Conservation (phyloP, 2,113 vertebrate genomes). For the Sylvilagus bachmani region DNA sequence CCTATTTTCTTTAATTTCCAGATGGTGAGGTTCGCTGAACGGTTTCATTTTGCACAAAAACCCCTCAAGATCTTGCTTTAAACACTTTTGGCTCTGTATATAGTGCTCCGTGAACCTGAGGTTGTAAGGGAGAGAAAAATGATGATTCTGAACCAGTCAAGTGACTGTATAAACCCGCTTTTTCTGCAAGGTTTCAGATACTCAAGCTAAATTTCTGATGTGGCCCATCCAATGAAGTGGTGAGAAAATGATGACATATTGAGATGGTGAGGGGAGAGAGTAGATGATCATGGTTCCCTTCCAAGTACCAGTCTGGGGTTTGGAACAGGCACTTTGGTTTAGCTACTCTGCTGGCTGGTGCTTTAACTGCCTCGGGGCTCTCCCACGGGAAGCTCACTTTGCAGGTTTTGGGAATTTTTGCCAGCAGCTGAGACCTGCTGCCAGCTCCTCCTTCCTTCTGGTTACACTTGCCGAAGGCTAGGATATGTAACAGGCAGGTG, state of each 20-base stretch:
- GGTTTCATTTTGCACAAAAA: background rate
- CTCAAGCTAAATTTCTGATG: background rate
- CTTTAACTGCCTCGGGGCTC: background rate
- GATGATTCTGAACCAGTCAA: background rate
- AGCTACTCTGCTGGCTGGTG: background rate
- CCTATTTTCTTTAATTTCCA: background rate
- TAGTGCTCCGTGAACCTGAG: background rate
- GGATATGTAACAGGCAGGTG: background rate
- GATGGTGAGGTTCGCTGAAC: background rate
- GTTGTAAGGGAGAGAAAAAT: background rate
- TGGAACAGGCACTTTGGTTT: background rate
- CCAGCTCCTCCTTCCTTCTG: background rate
- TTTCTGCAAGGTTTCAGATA: background rate
- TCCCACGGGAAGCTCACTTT: background rate
- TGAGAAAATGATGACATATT: background rate
- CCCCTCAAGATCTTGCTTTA: background rate
- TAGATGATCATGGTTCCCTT: background rate
- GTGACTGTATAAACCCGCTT: background rate
- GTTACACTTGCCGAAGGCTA: background rate
- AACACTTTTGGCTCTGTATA: background rate
- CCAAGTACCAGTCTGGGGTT: background rate
- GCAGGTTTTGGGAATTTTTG: background rate
- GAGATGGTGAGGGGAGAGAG: background rate
- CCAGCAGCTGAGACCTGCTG: background rate
- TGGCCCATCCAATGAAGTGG: background rate